A percentile compares a stretch with the other conserved stretches of the same genome.
phyloP scores from a whole-genome alignment of 2,888 invertebrate species.

The Tridacna crocea region DNA sequence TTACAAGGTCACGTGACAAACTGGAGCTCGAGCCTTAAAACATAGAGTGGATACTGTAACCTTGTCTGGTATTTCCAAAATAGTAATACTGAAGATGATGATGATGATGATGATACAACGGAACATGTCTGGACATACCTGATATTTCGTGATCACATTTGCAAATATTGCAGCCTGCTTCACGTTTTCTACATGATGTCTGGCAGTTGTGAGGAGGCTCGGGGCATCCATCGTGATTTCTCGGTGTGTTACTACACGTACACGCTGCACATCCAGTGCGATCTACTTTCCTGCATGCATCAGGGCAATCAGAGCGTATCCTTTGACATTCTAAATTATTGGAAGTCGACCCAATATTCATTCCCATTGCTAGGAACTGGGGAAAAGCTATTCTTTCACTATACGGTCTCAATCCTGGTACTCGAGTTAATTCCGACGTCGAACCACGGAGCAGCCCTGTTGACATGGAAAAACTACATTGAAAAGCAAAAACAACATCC shows the following conservation, averaged over 20 bases:
- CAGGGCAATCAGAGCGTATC: slow-evolving; percentile 3
- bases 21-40: neutral
- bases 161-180: slow-evolving; percentile 22
- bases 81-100: too few relatives aligned
- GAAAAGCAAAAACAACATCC: too few relatives aligned
- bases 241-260: neutral
- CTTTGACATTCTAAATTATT: neutral
- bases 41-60: too few relatives aligned
- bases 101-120: too few relatives aligned
- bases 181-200: slow-evolving; percentile 20
- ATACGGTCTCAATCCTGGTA: slow-evolving; percentile 16
- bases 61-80: too few relatives aligned
- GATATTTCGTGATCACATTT: neutral
- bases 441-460: slow-evolving; percentile 8
- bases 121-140: neutral
- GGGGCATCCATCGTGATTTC: neutral
- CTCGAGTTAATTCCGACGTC: slow-evolving; percentile 12
- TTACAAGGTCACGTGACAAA: neutral
- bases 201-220: slow-evolving; percentile 3
- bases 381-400: slow-evolving; percentile 8
- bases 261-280: slow-evolving; percentile 3
- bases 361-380: slow-evolving; percentile 11
- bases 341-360: neutral
- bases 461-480: too few relatives aligned
- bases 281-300: slow-evolving; percentile 14